Evolutionary conservation across 2,888 invertebrate genomes (phyloP).

Genomic region (Prostheceraeus crozeri): DNA sequence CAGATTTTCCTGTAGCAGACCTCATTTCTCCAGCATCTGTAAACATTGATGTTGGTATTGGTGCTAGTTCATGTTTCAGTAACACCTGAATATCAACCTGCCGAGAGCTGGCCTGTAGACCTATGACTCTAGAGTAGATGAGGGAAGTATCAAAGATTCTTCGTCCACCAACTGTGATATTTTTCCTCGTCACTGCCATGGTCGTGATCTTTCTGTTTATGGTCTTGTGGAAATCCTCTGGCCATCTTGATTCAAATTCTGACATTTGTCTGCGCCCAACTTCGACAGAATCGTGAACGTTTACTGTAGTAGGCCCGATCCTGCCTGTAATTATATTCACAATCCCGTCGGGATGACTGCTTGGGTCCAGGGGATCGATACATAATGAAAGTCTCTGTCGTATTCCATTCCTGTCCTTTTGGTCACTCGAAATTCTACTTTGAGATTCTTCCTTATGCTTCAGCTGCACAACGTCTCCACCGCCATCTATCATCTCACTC

Average conservation of each 20-base stretch:
- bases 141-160: conserved; percentile 11
- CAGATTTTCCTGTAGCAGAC: conserved; percentile 24
- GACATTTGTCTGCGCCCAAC: conserved; percentile 21
- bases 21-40: conserved; percentile 20
- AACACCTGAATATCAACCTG: conserved; percentile 21
- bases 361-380: conserved; percentile 28
- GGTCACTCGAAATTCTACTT: too few relatives aligned
- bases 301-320: conserved; percentile 12
- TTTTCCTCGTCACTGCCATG: conserved; percentile 23
- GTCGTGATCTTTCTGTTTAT: conserved; percentile 22
- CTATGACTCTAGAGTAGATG: conserved; percentile 29
- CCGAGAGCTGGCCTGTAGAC: conserved; percentile 24
- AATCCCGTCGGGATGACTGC: conserved; percentile 20
- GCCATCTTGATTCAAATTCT: conserved; percentile 24
- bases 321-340: conserved; percentile 23
- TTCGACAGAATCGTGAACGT: conserved; percentile 10
- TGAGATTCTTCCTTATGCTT: too few relatives aligned
- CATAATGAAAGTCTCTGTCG: too few relatives aligned
- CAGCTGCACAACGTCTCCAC: too few relatives aligned
- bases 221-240: conserved; percentile 16
- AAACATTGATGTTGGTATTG: conserved; percentile 30
- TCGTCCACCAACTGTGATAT: conserved; percentile 20
- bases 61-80: conserved; percentile 24
- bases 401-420: too few relatives aligned
- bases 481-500: too few relatives aligned